Evolutionary conservation across 2,113 vertebrate species (phyloP), one percentile per base, ranked within the genome.

Genomic region (Pipa parva): DNA sequence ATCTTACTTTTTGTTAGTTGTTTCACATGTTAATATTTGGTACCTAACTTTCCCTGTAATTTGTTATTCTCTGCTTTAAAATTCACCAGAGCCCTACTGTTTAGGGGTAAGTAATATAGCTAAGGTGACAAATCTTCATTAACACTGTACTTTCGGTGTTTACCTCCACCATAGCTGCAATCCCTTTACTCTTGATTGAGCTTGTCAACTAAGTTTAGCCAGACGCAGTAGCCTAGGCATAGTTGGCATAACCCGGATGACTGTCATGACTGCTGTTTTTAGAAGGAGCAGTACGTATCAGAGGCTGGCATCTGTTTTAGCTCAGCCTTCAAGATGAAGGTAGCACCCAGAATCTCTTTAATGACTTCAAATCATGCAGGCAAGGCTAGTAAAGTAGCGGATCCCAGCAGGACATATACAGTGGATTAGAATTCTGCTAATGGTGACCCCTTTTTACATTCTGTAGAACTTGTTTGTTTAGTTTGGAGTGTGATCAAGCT

Each of bases 191-290:
- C 82, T 77, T 85, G 82, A 85, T 86, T 88, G 83, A 85, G 80
- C 76, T 76, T 76, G 83, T 83, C 77, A 80, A 83, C 94, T 94
- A 94, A 94, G 90, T 97, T 93, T 95, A 96, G 93, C 89, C 82
- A 68, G 88, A 84, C 86, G 85, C 83, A 56, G 82, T 83, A 85
- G 85, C 76, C 82, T 76, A 83, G 87, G 88, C 92, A 94, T 97
- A 93, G 89, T 87, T 96, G 84, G 87, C 90, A 88, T 95, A 83
- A 87, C 87, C 85, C 75, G 82, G 89, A 93, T 94, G 85, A 85
- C 91, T 86, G 79, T 90, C 83, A 73, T 87, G 73, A 88, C 89
- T 94, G 92, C 95, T 95, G 93, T 94, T 94, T 97, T 94, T 93
- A 92, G 93, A 89, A 88, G 76, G 79, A 83, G 87, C 83, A 82